Conservation (phyloP, 2,113 vertebrate species). For the Cepphus grylle region DNA sequence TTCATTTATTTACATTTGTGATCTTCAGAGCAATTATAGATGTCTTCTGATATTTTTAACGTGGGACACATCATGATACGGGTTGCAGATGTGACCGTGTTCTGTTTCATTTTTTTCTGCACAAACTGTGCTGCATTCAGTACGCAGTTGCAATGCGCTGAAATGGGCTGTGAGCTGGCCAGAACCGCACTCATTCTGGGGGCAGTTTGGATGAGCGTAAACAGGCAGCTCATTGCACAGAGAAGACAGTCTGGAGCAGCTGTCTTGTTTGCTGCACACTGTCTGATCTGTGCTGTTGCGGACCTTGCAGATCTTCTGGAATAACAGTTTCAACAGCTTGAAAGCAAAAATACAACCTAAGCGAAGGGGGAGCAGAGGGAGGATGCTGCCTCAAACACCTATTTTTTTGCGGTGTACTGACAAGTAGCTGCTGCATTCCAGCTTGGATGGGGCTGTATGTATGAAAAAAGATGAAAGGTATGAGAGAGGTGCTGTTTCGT, state of each 20-base stretch:
- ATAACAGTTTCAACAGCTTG: not conserved
- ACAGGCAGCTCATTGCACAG: not conserved
- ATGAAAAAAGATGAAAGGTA: not conserved
- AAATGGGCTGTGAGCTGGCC: not conserved
- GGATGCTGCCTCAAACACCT: not conserved
- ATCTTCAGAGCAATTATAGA: not conserved
- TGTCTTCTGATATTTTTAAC: not conserved
- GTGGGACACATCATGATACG: not conserved
- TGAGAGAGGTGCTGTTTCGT: not conserved
- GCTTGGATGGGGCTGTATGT: not conserved
- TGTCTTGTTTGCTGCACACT: not conserved
- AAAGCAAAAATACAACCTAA: not conserved
- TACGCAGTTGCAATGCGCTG: not conserved
- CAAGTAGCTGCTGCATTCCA: not conserved
- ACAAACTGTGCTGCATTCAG: not conserved
- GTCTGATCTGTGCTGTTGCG: not conserved
- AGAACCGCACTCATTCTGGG: not conserved
- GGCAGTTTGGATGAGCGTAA: not conserved
- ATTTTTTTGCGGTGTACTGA: not conserved
- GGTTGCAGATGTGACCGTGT: not conserved
- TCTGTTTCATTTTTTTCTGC: not conserved
- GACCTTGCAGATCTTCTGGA: not conserved
- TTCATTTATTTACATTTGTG: not conserved
- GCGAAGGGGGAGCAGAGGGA: not conserved
- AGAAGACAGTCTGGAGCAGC: not conserved